phyloP scores from a whole-genome alignment of 2,888 invertebrate species.

The Diabrotica balteata region DNA sequence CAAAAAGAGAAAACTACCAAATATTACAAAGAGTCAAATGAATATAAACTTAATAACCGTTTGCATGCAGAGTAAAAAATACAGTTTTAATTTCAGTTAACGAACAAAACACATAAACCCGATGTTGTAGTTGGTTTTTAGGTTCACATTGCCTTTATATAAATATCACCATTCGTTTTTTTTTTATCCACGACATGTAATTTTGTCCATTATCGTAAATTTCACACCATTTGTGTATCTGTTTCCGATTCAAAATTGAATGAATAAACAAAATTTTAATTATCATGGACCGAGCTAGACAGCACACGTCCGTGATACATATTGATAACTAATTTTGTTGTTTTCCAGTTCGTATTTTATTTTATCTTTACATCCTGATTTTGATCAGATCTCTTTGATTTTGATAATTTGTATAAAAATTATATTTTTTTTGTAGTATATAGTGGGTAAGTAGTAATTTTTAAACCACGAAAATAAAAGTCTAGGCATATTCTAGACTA shows the following conservation, averaged over 20 bases:
- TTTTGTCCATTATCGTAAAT: conserved; percentile 18
- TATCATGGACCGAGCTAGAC: conserved; percentile 31
- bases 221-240: conserved; percentile 29
- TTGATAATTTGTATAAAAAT: too few relatives aligned
- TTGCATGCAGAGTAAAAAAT: too few relatives aligned
- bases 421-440: too few relatives aligned
- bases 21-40: background rate
- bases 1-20: background rate
- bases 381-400: background rate
- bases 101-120: too few relatives aligned
- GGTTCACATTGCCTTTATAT: background rate
- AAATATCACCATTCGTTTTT: conserved; percentile 7
- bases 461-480: too few relatives aligned
- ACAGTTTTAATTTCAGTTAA: too few relatives aligned
- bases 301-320: conserved; percentile 25
- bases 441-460: too few relatives aligned
- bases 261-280: conserved; percentile 46
- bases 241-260: conserved; percentile 37
- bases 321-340: conserved; percentile 30
- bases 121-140: background rate
- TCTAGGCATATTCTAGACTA: too few relatives aligned
- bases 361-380: conserved; percentile 20
- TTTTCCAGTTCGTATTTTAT: conserved; percentile 23
- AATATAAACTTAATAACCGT: too few relatives aligned
- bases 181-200: conserved; percentile 13